phyloP scores from a whole-genome alignment of 2,888 invertebrate species.

The Acholoe squamosa region DNA sequence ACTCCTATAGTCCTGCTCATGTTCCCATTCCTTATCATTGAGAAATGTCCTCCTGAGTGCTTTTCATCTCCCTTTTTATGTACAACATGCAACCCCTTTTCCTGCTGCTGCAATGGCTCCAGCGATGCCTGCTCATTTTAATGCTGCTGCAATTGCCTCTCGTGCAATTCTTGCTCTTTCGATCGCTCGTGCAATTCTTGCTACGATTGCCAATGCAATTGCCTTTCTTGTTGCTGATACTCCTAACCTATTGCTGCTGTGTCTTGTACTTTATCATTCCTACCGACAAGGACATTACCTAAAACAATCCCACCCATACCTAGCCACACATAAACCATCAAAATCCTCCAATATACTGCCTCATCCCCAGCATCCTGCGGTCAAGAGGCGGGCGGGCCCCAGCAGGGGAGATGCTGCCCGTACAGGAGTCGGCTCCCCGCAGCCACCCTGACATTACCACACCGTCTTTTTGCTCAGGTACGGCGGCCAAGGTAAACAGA shows the following conservation, averaged over 20 bases:
- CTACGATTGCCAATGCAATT: too few relatives aligned
- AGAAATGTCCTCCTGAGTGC: too few relatives aligned
- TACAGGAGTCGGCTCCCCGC: constrained; percentile 9
- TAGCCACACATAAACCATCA: not conserved
- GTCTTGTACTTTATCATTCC: not conserved
- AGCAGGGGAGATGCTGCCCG: constrained; percentile 21
- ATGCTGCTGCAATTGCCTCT: too few relatives aligned
- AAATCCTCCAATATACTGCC: not conserved
- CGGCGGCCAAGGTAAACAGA: constrained; percentile 59
- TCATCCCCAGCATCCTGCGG: not conserved
- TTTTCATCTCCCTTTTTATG: too few relatives aligned
- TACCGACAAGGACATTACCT: not conserved
- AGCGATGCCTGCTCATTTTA: too few relatives aligned
- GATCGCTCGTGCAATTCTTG: too few relatives aligned
- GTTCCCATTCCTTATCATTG: too few relatives aligned
- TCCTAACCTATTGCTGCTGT: too few relatives aligned
- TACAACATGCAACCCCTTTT: too few relatives aligned
- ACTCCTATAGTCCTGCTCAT: too few relatives aligned
- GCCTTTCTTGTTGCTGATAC: too few relatives aligned
- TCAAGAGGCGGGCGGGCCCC: not conserved
- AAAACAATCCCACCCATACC: not conserved
- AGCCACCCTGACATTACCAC: not conserved
- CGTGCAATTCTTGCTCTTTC: not conserved
- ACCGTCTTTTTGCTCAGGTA: constrained; percentile 49
- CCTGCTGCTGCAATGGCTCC: too few relatives aligned